Evolutionary conservation across 2,888 invertebrate genomes (phyloP).

Genomic region (Plebejus melissa): DNA sequence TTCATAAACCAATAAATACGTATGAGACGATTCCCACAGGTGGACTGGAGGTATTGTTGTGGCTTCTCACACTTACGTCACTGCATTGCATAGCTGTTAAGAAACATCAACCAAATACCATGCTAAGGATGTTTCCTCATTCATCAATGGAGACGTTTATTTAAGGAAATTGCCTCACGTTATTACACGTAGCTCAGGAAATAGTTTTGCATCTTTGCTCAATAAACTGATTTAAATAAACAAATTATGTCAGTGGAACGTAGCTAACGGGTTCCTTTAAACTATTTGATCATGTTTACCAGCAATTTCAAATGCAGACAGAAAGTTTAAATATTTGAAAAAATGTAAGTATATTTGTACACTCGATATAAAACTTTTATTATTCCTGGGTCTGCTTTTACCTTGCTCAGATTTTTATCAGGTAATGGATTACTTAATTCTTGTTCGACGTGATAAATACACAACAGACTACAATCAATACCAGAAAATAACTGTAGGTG

Average conservation of each 20-base stretch:
- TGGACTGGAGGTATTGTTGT: constrained; percentile 20
- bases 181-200: neutral
- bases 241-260: constrained; percentile 14
- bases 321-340: neutral
- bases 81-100: constrained; percentile 6
- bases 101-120: constrained; percentile 18
- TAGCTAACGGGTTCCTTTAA: constrained; percentile 10
- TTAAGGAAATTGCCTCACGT: constrained; percentile 13
- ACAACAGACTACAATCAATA: constrained; percentile 11
- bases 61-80: constrained; percentile 23
- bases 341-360: neutral
- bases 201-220: neutral
- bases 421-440: constrained; percentile 12
- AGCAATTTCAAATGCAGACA: neutral
- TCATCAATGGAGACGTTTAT: constrained; percentile 17
- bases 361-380: neutral
- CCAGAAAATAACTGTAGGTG: constrained; percentile 15
- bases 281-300: neutral
- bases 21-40: constrained; percentile 26
- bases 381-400: neutral
- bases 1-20: constrained; percentile 23
- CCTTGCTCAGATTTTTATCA: neutral
- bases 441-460: constrained; percentile 4
- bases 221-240: constrained; percentile 11
- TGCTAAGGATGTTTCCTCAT: constrained; percentile 13